phyloP scores from a whole-genome alignment of 2,113 vertebrate species.

The Phrynosoma blainvillii region DNA sequence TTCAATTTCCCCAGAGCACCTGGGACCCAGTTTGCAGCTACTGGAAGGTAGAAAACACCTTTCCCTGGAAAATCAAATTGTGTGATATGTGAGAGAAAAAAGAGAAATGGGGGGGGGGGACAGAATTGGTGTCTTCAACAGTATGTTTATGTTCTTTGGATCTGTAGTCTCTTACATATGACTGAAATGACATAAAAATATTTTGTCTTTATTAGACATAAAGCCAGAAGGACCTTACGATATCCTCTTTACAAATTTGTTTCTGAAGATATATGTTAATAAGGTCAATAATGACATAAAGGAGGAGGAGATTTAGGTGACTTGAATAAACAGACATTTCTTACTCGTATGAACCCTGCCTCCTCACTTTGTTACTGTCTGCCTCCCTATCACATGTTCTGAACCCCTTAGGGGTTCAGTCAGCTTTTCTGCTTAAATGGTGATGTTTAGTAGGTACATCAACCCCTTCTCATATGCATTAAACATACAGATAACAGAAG shows the following conservation, averaged over 20 bases:
- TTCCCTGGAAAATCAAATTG: constrained; percentile 16
- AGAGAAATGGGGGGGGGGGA: too few relatives aligned
- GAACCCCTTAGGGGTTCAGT: not conserved
- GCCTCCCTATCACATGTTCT: not conserved
- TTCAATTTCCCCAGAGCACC: constrained; percentile 61
- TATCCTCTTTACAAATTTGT: not conserved
- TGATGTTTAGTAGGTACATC: not conserved
- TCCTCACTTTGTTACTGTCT: not conserved
- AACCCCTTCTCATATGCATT: not conserved
- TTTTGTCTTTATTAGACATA: constrained; percentile 14
- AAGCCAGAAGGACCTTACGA: not conserved
- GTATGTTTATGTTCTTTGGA: not conserved
- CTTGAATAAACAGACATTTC: too few relatives aligned
- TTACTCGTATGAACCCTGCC: too few relatives aligned
- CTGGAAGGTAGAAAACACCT: not conserved
- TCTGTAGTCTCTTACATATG: rapidly evolving
- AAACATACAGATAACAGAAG: not conserved
- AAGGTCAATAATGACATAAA: too few relatives aligned
- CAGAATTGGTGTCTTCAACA: not conserved
- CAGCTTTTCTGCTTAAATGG: not conserved
- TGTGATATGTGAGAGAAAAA: not conserved
- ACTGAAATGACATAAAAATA: not conserved
- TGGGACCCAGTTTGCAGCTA: constrained; percentile 53
- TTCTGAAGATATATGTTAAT: not conserved
- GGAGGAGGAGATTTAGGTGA: too few relatives aligned